Conservation (phyloP, 2,113 vertebrate species). For the Orycteropus afer region DNA sequence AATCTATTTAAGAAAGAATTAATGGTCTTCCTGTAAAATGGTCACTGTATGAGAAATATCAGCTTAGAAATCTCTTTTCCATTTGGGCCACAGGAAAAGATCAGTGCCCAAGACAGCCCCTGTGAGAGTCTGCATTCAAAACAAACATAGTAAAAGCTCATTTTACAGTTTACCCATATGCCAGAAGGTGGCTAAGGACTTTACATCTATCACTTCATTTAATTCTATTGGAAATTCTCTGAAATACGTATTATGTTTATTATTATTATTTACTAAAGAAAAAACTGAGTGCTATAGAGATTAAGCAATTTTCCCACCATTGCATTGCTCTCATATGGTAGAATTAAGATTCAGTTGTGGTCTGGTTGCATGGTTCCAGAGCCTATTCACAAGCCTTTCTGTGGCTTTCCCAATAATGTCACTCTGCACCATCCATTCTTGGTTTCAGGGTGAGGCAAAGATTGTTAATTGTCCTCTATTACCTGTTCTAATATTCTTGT, state of each 20-base stretch:
- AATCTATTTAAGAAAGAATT: constrained; percentile 44
- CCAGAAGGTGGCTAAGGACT: neutral
- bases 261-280: neutral
- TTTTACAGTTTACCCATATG: neutral
- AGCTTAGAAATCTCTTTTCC: constrained; percentile 41
- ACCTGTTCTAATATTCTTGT: neutral
- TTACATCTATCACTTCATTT: neutral
- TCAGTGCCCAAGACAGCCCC: neutral
- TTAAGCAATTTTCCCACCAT: neutral
- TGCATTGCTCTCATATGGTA: neutral
- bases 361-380: neutral
- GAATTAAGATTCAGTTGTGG: neutral
- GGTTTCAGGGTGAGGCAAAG: neutral
- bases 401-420: neutral
- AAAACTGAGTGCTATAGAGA: neutral
- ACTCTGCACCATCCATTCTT: neutral
- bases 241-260: neutral
- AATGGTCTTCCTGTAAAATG: constrained; percentile 37
- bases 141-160: neutral
- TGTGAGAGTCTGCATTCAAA: neutral
- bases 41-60: neutral
- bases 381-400: neutral
- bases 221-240: neutral
- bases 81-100: constrained; percentile 46
- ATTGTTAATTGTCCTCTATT: neutral